Evolutionary conservation across 2,888 invertebrate species (phyloP).

Genomic region (Andrena haemorrhoa): DNA sequence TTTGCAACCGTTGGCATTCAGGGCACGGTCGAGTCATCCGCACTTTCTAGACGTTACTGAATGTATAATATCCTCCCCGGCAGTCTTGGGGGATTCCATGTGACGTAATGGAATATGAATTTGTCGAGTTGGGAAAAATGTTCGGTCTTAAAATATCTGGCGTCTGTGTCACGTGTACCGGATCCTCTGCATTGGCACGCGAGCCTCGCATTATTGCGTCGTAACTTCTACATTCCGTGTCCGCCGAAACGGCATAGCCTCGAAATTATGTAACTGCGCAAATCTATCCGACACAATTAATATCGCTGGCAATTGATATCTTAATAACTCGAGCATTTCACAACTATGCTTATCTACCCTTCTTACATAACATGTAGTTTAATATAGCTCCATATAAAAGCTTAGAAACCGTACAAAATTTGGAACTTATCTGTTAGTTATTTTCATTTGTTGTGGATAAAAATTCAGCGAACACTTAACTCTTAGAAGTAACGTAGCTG

Average conservation of each 20-base stretch:
- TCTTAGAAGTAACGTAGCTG: no score
- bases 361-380: no score
- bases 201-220: slow-evolving; percentile 11
- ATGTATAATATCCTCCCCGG: slow-evolving; percentile 27
- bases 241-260: neutral
- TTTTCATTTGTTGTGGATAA: no score
- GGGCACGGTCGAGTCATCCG: slow-evolving; percentile 30
- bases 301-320: no score
- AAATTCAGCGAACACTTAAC: no score
- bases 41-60: slow-evolving; percentile 50
- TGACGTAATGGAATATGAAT: slow-evolving; percentile 36
- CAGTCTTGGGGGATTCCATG: slow-evolving; percentile 29
- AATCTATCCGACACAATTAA: no score
- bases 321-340: no score
- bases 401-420: no score
- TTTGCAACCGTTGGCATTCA: slow-evolving; percentile 35
- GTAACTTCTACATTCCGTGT: slow-evolving; percentile 10
- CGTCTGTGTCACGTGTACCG: slow-evolving; percentile 6
- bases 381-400: no score
- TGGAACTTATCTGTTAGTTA: no score
- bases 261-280: neutral
- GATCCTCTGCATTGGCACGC: slow-evolving; percentile 13
- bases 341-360: no score
- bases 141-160: neutral
- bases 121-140: slow-evolving; percentile 23